Evolutionary conservation across 2,797 vertebrate genomes (phyloP).

Genomic region (Catostomus latipinnis): DNA sequence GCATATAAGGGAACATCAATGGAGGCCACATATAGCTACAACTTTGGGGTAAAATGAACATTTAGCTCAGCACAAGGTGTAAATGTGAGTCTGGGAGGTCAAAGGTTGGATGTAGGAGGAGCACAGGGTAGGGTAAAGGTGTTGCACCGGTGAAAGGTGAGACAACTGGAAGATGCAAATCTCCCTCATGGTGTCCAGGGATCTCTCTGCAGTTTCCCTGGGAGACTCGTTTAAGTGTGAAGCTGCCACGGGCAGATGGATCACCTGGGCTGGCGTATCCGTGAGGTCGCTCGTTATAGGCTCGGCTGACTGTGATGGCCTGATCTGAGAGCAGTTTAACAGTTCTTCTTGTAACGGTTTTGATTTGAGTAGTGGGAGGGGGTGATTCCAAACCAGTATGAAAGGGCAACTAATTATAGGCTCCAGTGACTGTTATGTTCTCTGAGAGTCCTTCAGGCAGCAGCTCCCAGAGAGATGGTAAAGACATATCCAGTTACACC

Average conservation of each 20-base stretch:
- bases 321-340: conserved; percentile 48
- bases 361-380: conserved; percentile 18
- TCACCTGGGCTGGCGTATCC: conserved; percentile 63
- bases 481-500: conserved; percentile 63
- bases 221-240: conserved; percentile 71
- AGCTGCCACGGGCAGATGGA: conserved; percentile 61
- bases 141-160: conserved; percentile 59
- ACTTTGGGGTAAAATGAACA: conserved; percentile 28
- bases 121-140: conserved; percentile 42
- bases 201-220: neutral
- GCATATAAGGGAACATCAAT: conserved; percentile 47
- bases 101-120: conserved; percentile 44
- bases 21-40: conserved; percentile 12
- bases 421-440: conserved; percentile 53
- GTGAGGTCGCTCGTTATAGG: conserved; percentile 70
- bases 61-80: conserved; percentile 8
- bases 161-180: conserved; percentile 58
- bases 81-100: conserved; percentile 37
- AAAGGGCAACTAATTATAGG: conserved; percentile 52
- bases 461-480: conserved; percentile 47
- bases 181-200: conserved; percentile 44
- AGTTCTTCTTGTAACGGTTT: conserved; percentile 25
- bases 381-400: conserved; percentile 26
- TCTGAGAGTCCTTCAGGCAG: conserved; percentile 51
- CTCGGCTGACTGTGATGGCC: conserved; percentile 63